Evolutionary conservation across 2,797 vertebrate genomes (phyloP), one percentile per base, ranked within the genome.

Genomic region (Cyprinodon diabolis): DNA sequence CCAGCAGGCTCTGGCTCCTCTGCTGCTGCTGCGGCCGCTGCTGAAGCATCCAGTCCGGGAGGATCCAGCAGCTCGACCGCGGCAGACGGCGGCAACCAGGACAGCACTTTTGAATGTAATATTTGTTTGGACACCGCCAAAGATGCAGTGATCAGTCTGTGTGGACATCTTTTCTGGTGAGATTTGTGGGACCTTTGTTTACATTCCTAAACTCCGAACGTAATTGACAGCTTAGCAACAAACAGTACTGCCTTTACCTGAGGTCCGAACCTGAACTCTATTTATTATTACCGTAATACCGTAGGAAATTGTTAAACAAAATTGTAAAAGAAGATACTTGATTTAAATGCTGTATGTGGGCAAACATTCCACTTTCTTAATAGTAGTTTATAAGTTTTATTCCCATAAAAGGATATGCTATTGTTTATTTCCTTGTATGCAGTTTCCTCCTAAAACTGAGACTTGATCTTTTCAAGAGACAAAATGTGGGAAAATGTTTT

Each of bases 41-140:
- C 96, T 0, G 97, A 97, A 2, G 87, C 62, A 82, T 15, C 86
- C 2, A 80, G 13, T 45, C 76, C 86, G 15, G 89, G 96, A 2
- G 89, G 96, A 3, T 92, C 96, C 76, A 96, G 95, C 48, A 92
- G 95, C 79, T 94, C 95, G 49, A 91, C 95, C 2, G 66, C 94
- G n/a, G 95, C 95, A 2, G 98, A 99, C 56, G 91, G 82, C 0
- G 75, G 93, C 23, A 95, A 88, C 66, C 98, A 97, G 90, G 98
- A 99, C 93, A 98, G 98, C 84, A 99, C 98, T 0, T 99, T 99
- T 0, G 98, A 99, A 86, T 99, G 98, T 70, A 99, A 99, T 77
- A 99, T 99, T 84, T 99, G 98, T 74, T 89, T 99, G 93, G 98
- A 99, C 91, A 99, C 98, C 1, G 98, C 98, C 69, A 99, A 99